Percentiles rank a stretch among this genome's conserved stretches.
phyloP scores from a whole-genome alignment of 2,797 vertebrate species.

The Lutjanus campechanus region DNA sequence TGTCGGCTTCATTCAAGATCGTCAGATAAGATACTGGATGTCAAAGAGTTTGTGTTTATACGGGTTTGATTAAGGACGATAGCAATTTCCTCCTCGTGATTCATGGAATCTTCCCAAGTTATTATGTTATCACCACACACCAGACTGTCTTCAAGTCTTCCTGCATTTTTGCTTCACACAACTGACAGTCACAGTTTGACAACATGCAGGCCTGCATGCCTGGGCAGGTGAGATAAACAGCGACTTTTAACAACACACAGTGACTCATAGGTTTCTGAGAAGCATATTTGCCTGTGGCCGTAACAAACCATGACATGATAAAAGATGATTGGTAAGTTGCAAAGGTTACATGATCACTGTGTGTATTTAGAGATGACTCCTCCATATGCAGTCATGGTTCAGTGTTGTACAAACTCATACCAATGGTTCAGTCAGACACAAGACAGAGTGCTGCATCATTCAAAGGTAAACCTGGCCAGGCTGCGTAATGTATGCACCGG shows the following conservation, averaged over 20 bases:
- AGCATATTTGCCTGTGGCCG: background rate
- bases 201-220: slow-evolving; percentile 38
- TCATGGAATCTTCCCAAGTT: slow-evolving; percentile 41
- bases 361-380: slow-evolving; percentile 24
- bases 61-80: background rate
- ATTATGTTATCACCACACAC: slow-evolving; percentile 11
- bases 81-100: slow-evolving; percentile 22
- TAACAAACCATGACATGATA: background rate
- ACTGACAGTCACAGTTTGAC: slow-evolving; percentile 16
- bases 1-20: background rate
- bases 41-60: background rate
- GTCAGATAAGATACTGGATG: background rate
- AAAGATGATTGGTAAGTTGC: background rate
- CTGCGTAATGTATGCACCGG: background rate
- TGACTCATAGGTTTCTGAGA: slow-evolving; percentile 58
- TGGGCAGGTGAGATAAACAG: slow-evolving; percentile 35
- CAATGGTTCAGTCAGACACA: background rate
- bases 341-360: background rate
- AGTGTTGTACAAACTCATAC: background rate
- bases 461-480: background rate
- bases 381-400: background rate
- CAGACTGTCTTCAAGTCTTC: slow-evolving; percentile 23
- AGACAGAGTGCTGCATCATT: slow-evolving; percentile 1
- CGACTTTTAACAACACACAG: background rate
- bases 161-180: background rate